A percentile compares a stretch with the other conserved stretches of the same genome.
phyloP scores from a whole-genome alignment of 2,888 invertebrate genomes.

The Zeuzera pyrina region DNA sequence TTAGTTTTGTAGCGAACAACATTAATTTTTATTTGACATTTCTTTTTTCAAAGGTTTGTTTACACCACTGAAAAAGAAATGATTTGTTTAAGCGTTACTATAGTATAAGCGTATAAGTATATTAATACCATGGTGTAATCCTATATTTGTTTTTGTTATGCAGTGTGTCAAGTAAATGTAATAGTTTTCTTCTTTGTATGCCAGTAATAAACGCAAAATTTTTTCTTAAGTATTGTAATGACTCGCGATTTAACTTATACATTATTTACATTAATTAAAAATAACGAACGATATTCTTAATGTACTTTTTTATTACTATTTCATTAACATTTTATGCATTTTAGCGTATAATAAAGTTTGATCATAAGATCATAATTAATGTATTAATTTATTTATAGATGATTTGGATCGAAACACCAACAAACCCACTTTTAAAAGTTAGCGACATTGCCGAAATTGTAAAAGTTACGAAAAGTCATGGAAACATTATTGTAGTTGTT shows the following conservation, averaged over 20 bases:
- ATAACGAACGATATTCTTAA: neutral
- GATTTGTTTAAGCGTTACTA: too few species aligned
- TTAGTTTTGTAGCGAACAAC: too few species aligned
- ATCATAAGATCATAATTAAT: neutral
- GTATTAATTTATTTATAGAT: slow-evolving; percentile 63
- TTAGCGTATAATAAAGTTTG: neutral
- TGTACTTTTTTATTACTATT: neutral
- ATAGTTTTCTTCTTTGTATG: too few species aligned
- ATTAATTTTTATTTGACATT: too few species aligned
- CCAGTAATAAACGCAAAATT: too few species aligned
- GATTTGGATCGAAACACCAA: slow-evolving; percentile 96
- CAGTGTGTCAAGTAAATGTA: too few species aligned
- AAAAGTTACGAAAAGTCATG: slow-evolving; percentile 70
- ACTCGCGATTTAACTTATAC: neutral
- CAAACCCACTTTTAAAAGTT: slow-evolving; percentile 95
- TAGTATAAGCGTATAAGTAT: too few species aligned
- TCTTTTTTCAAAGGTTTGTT: too few species aligned
- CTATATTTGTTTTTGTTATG: too few species aligned
- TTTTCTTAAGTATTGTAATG: too few species aligned
- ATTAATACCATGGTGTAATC: too few species aligned
- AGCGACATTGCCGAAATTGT: slow-evolving; percentile 85
- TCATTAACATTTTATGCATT: neutral
- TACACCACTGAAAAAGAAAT: too few species aligned
- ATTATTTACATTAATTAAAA: neutral
- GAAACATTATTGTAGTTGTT: slow-evolving; percentile 79